Evolutionary conservation across 2,888 invertebrate genomes (phyloP), one percentile per base, ranked within the genome.

Genomic region (Penaeus monodon): DNA sequence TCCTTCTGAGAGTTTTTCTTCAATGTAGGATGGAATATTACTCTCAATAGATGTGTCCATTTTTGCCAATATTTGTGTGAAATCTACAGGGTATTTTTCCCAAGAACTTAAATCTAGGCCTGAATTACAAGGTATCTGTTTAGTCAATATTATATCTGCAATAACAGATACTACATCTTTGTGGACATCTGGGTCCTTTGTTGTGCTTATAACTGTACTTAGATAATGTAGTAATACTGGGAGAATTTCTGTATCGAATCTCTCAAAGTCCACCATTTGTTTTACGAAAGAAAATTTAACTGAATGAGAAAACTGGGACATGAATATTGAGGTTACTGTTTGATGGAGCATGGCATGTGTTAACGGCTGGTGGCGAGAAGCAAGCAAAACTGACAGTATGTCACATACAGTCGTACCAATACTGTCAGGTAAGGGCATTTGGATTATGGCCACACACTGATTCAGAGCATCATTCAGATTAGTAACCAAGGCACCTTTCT

Each of bases 231-330:
- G 66, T 29, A 88, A n/a, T 63, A 77, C 64, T 33, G 84, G 85
- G 29, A 88, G 79, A n/a, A 89, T 73, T 64, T 89, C 85, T 27
- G 70, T 78, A 27, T 88, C 82, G 79, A 88, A 89, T n/a, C 84
- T 84, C 33, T 49, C 38, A 29, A 86, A 38, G 20, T 81, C 73
- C 27, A 84, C 63, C 29, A 85, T 27, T 22, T 65, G 27, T 20
- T 38, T 65, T 10, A 84, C 20, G 63, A 88, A 85, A 10, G 38
- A 64, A 38, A 88, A 81, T 49, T 82, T 73, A 70, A 85, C 79
- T 4, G 44, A 22, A 27, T 74, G 66, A 68, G 85, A 66, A 29
- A 57, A 70, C 66, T 63, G 64, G 12, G 87, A 88, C n/a, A 74
- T 29, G 7, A 89, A 77, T 38, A 89, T 27, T n/a, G 63, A 29